Evolutionary conservation across 2,797 vertebrate species (phyloP).

Genomic region (Neosilurus hyrtlii): DNA sequence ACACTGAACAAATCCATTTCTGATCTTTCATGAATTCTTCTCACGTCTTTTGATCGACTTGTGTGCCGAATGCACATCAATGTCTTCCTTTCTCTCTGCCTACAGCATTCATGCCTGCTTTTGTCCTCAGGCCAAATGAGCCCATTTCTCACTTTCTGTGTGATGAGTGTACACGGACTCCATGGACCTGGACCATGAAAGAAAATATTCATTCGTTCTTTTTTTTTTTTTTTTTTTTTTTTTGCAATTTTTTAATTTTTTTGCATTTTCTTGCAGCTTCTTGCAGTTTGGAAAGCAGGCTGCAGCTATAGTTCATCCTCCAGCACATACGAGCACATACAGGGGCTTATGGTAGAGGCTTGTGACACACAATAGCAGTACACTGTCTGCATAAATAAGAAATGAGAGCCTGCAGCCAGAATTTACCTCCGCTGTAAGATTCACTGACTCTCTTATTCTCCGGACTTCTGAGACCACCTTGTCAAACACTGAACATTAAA

Average conservation of each 20-base stretch:
- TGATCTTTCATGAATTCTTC: slow-evolving; percentile 14
- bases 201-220: slow-evolving; percentile 32
- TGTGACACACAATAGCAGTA: not conserved
- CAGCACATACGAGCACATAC: slow-evolving; percentile 16
- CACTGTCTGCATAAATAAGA: slow-evolving; percentile 24
- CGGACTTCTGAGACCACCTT: slow-evolving; percentile 8
- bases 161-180: not conserved
- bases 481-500: slow-evolving; percentile 12
- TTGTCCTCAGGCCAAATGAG: slow-evolving; percentile 18
- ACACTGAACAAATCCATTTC: not conserved
- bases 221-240: slow-evolving; percentile 31
- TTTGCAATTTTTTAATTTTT: too few species aligned
- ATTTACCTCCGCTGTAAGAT: slow-evolving; percentile 26
- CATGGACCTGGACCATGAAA: not conserved
- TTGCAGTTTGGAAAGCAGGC: slow-evolving; percentile 24
- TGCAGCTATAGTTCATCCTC: not conserved
- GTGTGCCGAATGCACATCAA: slow-evolving; percentile 30
- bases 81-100: slow-evolving; percentile 21
- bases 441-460: slow-evolving; percentile 4
- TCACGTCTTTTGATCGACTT: slow-evolving; percentile 31
- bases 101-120: slow-evolving; percentile 4
- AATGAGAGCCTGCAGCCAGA: slow-evolving; percentile 17
- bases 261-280: slow-evolving; percentile 21
- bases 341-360: not conserved
- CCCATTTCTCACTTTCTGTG: slow-evolving; percentile 10